Conservation (phyloP, 2,797 vertebrate species). For the Geotrypetes seraphini region DNA sequence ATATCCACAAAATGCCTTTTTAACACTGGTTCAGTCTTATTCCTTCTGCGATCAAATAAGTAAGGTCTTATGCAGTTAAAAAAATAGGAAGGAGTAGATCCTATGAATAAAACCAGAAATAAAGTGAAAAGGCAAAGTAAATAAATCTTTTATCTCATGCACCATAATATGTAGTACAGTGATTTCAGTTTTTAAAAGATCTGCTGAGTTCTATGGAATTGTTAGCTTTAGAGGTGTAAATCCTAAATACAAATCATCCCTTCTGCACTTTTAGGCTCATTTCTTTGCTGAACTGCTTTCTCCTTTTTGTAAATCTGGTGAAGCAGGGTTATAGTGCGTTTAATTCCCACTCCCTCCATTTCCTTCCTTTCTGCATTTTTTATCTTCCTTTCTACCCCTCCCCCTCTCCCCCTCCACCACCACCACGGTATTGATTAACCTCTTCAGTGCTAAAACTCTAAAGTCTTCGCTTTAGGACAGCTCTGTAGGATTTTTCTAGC, state of each 20-base stretch:
- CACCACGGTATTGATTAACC: constrained; percentile 49
- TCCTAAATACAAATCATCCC: neutral
- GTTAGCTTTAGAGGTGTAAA: neutral
- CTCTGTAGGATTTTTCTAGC: neutral
- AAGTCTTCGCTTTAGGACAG: neutral
- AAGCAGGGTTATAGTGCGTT: constrained; percentile 34
- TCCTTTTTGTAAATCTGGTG: constrained; percentile 19
- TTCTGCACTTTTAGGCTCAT: constrained; percentile 11
- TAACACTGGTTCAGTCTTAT: too few species aligned
- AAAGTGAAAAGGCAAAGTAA: neutral
- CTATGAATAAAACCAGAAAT: too few species aligned
- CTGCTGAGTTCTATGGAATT: neutral
- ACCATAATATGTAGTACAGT: constrained; percentile 1
- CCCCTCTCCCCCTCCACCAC: constrained; percentile 44
- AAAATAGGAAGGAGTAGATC: too few species aligned
- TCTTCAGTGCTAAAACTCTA: constrained; percentile 17
- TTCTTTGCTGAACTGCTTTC: neutral
- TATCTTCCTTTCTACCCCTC: constrained; percentile 49
- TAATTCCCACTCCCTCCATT: constrained; percentile 49
- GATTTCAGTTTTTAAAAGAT: constrained; percentile 1
- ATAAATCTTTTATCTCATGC: constrained; percentile 17
- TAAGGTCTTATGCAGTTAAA: too few species aligned
- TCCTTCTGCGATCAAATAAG: too few species aligned
- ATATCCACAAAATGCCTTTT: too few species aligned
- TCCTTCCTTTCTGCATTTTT: constrained; percentile 73